Percentiles rank a stretch among this genome's conserved stretches.
Evolutionary conservation across 2,888 invertebrate species (phyloP).

Genomic region (Microctonus brassicae): DNA sequence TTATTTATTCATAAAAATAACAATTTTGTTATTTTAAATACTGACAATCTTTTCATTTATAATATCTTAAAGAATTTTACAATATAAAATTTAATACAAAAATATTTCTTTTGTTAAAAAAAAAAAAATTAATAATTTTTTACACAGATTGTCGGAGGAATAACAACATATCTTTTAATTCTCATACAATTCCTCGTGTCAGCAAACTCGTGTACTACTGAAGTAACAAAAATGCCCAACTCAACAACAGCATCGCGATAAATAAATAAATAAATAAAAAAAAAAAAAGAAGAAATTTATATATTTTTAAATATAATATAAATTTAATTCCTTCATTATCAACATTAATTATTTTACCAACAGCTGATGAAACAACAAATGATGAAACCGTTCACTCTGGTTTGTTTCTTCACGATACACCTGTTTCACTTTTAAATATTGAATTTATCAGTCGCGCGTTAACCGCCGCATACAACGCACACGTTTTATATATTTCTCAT

Average conservation of each 20-base stretch:
- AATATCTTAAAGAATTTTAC: too few relatives aligned
- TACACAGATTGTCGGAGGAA: slow-evolving; percentile 56
- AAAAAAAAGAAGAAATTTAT: background rate
- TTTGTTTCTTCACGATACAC: background rate
- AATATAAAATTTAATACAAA: too few relatives aligned
- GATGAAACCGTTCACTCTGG: background rate
- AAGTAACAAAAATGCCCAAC: too few relatives aligned
- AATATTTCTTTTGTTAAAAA: too few relatives aligned
- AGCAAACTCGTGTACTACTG: slow-evolving; percentile 34
- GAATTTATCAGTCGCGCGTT: slow-evolving; percentile 36
- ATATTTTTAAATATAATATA: background rate
- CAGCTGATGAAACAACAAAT: background rate
- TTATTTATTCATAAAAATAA: too few relatives aligned
- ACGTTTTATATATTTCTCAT: background rate
- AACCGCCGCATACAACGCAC: slow-evolving; percentile 27
- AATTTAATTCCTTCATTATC: background rate
- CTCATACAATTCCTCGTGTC: slow-evolving; percentile 57
- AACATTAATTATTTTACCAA: background rate
- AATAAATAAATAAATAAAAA: background rate
- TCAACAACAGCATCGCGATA: background rate
- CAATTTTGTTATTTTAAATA: too few relatives aligned
- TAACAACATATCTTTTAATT: slow-evolving; percentile 56
- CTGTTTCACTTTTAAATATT: background rate
- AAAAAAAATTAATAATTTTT: too few relatives aligned
- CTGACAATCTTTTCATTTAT: too few relatives aligned